Evolutionary conservation across 2,113 vertebrate species (phyloP).

Genomic region (Lasiurus cinereus): DNA sequence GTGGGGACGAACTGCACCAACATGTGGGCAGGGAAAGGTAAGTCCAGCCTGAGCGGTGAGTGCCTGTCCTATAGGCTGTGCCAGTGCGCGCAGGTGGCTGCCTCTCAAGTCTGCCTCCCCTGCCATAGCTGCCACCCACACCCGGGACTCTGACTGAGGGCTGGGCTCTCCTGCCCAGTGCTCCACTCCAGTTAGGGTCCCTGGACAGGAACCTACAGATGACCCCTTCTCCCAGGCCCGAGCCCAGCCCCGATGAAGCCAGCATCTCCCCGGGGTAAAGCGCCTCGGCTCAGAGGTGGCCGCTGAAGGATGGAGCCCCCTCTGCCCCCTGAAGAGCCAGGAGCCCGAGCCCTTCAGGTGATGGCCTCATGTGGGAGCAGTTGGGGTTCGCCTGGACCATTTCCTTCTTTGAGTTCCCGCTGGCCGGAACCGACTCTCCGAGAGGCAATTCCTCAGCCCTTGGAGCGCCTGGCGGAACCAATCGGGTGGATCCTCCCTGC

Average conservation of each 20-base stretch:
- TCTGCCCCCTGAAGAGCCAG: not conserved
- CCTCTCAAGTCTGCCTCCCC: not conserved
- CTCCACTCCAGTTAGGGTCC: not conserved
- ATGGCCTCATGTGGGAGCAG: not conserved
- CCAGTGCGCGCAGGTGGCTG: not conserved
- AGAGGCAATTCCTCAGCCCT: constrained; percentile 3
- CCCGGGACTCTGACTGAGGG: not conserved
- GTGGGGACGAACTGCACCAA: not conserved
- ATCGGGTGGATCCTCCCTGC: constrained; percentile 54
- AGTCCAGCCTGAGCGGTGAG: not conserved
- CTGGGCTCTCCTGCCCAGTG: not conserved
- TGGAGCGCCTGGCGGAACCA: constrained; percentile 21
- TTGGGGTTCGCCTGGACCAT: not conserved
- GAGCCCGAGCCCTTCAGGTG: not conserved
- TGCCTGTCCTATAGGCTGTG: not conserved
- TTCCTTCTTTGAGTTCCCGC: not conserved
- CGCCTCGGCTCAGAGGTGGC: not conserved
- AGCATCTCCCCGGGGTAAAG: accelerated
- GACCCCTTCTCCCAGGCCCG: not conserved
- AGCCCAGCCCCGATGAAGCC: not conserved
- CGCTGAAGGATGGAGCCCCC: not conserved
- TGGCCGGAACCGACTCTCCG: not conserved
- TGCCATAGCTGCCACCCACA: not conserved
- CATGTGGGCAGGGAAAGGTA: not conserved
- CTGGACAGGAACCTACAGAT: not conserved